These are phyloP conservation scores for Falco rusticolus DNA, from an alignment of 2,797 vertebrate species.

Conservation along the genomic window DNA sequence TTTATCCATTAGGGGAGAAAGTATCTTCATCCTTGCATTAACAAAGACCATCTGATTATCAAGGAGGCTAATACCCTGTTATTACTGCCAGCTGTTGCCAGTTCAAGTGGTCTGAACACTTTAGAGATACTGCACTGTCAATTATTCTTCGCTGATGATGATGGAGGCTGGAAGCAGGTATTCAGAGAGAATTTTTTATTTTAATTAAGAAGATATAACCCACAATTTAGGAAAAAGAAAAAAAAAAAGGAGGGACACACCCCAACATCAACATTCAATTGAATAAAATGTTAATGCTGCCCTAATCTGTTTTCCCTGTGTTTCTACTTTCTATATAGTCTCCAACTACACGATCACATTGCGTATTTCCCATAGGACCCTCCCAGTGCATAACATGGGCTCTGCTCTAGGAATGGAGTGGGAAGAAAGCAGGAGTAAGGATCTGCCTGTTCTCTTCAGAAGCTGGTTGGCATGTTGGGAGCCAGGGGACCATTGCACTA, in stretches of 20 bases:
- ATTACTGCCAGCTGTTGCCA: background rate
- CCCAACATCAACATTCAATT: background rate
- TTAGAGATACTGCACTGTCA: background rate
- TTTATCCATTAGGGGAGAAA: background rate
- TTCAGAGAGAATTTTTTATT: background rate
- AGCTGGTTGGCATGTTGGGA: background rate
- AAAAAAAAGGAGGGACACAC: background rate
- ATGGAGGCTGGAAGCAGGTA: background rate
- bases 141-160: background rate
- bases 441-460: background rate
- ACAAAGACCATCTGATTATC: background rate
- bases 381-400: background rate
- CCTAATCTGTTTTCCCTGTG: background rate
- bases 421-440: background rate
- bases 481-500: background rate
- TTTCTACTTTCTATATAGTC: background rate
- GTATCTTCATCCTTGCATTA: background rate
- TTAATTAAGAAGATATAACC: background rate
- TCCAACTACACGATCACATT: background rate
- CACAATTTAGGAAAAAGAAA: background rate
- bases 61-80: background rate
- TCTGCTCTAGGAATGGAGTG: conserved; percentile 1
- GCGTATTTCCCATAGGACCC: background rate
- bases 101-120: background rate
- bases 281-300: background rate